A percentile compares a stretch with the other conserved stretches of the same genome.
These are phyloP conservation scores for Anthonomus grandis DNA, from an alignment of 1,140 invertebrate genomes.

Conservation along the genomic window DNA sequence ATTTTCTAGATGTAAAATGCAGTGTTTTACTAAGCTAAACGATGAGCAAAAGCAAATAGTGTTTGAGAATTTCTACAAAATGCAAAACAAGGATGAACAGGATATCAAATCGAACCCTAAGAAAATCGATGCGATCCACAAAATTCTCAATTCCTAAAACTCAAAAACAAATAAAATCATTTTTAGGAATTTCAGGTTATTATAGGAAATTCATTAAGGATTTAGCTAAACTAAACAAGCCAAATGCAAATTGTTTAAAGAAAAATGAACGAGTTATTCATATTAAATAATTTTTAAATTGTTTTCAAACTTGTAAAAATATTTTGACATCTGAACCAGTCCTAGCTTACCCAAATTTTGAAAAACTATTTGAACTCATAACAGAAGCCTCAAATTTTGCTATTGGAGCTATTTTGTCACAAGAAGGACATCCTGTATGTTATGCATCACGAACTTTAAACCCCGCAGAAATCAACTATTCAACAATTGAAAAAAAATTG, in stretches of 20 bases:
- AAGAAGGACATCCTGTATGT: no score
- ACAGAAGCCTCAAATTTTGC: not conserved
- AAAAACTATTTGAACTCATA: not conserved
- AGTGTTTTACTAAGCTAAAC: no score
- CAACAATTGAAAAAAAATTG: no score
- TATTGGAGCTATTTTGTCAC: no score
- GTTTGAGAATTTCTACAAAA: no score
- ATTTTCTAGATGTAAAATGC: no score
- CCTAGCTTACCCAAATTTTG: conserved; percentile 9
- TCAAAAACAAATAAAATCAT: conserved; percentile 34
- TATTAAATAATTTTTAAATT: conserved; percentile 1
- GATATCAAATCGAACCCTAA: conserved; percentile 35
- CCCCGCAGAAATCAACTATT: no score
- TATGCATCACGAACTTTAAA: no score
- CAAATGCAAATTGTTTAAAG: conserved; percentile 8
- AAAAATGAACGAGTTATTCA: conserved; percentile 6
- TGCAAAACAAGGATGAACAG: no score
- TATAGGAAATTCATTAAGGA: conserved; percentile 36
- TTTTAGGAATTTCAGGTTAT: conserved; percentile 28
- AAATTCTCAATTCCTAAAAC: conserved; percentile 36
- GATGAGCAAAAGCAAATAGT: no score
- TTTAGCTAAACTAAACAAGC: conserved; percentile 30
- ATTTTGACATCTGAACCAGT: conserved; percentile 3
- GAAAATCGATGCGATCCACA: conserved; percentile 31
- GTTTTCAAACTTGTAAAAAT: conserved; percentile 15